A percentile compares a stretch with the other conserved stretches of the same genome.
Evolutionary conservation across 2,113 vertebrate genomes (phyloP).

Genomic region (Mobula hypostoma): DNA sequence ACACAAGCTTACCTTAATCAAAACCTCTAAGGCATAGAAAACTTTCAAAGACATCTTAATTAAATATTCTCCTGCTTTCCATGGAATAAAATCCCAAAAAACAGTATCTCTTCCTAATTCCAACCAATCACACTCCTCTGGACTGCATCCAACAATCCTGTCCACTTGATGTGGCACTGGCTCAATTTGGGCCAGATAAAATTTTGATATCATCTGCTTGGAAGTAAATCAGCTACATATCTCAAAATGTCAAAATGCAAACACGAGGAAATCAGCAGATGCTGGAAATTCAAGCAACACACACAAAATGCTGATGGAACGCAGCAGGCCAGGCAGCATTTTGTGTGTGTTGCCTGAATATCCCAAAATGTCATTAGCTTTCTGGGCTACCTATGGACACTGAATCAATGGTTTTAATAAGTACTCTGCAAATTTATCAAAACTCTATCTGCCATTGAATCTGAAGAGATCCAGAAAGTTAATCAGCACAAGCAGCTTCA

Average conservation of each 20-base stretch:
- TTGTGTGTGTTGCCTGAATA: no score
- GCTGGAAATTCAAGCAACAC: no score
- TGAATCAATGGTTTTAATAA: conserved; percentile 9
- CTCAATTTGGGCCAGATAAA: neutral
- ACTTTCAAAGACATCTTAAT: neutral
- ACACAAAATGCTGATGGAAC: no score
- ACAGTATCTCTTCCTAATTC: neutral
- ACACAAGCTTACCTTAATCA: neutral
- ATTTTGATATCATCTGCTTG: neutral
- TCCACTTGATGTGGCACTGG: neutral
- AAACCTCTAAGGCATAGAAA: neutral
- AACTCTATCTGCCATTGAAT: neutral
- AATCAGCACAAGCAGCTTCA: neutral
- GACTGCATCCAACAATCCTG: neutral
- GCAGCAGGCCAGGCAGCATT: no score
- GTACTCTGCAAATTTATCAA: neutral
- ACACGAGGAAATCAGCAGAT: no score
- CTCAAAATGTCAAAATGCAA: neutral
- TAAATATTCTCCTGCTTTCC: neutral
- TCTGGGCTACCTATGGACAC: neutral
- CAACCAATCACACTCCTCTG: neutral
- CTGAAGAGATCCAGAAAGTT: neutral
- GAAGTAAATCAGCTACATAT: neutral
- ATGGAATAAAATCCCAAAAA: neutral
- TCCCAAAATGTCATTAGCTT: neutral